phyloP scores from a whole-genome alignment of 2,113 vertebrate species.

The Ploceus nigricollis region DNA sequence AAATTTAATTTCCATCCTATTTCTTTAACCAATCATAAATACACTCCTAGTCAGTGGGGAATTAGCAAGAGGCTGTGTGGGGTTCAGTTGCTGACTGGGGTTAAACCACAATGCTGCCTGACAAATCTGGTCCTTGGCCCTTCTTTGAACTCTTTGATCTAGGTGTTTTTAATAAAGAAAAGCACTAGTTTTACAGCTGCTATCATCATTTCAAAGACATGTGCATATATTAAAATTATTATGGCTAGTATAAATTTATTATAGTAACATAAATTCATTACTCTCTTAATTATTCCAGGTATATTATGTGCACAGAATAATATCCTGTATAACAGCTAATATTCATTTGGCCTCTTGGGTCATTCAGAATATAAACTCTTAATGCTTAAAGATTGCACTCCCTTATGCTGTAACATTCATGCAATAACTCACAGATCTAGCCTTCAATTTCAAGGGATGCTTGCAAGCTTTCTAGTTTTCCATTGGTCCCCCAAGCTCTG shows the following conservation, averaged over 20 bases:
- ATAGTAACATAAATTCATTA: neutral
- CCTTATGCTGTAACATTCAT: neutral
- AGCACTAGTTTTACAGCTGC: neutral
- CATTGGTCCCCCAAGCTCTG: neutral
- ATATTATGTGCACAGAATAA: slow-evolving; percentile 1
- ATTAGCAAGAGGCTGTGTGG: neutral
- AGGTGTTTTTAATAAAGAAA: neutral
- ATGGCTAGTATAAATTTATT: neutral
- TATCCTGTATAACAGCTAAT: neutral
- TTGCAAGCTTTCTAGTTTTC: neutral
- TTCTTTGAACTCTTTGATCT: neutral
- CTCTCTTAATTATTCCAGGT: slow-evolving; percentile 1
- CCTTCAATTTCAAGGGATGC: neutral
- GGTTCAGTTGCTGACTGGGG: neutral
- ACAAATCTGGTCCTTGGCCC: neutral
- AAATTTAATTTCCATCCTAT: neutral
- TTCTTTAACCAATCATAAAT: neutral
- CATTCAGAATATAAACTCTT: neutral
- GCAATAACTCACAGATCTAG: neutral
- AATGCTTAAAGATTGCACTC: neutral
- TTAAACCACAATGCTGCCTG: neutral
- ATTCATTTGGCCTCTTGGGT: neutral
- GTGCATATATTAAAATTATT: neutral
- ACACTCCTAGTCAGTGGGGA: neutral
- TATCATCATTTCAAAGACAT: neutral